phyloP scores from a whole-genome alignment of 2,797 vertebrate species.

The Staurois parvus region DNA sequence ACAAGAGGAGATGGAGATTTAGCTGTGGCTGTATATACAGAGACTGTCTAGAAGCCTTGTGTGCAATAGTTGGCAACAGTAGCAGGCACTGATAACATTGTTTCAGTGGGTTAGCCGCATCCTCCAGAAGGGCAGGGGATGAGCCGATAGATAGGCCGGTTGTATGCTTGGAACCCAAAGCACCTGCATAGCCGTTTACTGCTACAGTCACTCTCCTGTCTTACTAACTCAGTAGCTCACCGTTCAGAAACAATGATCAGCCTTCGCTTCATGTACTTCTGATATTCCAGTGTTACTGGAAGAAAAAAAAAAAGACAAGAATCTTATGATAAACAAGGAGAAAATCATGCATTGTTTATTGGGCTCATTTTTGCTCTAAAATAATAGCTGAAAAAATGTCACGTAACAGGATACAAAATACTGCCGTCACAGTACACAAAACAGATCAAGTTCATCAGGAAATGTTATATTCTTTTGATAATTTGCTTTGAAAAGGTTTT shows the following conservation, averaged over 20 bases:
- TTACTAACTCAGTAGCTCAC: constrained; percentile 10
- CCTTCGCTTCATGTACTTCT: constrained; percentile 57
- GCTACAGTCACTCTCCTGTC: background rate
- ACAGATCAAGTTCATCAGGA: background rate
- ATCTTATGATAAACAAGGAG: background rate
- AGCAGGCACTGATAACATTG: too few species aligned
- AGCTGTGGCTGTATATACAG: too few species aligned
- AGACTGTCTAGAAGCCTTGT: too few species aligned
- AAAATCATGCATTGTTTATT: too few species aligned
- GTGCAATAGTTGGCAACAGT: too few species aligned
- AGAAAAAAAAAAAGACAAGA: background rate
- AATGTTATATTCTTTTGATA: background rate
- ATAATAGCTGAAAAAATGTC: too few species aligned
- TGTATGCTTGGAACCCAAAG: background rate
- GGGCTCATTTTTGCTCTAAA: too few species aligned
- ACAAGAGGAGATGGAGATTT: too few species aligned
- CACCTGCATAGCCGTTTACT: background rate
- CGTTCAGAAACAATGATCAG: constrained; percentile 61
- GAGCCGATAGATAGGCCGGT: too few species aligned
- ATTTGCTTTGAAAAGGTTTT: background rate
- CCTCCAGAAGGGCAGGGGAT: too few species aligned
- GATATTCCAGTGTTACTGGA: constrained; percentile 43
- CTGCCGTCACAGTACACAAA: background rate
- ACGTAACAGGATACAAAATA: too few species aligned
- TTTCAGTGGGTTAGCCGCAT: too few species aligned